Evolutionary conservation across 1,140 invertebrate species (phyloP), one percentile per base, ranked within the genome.

Genomic region (Pristionchus pacificus): DNA sequence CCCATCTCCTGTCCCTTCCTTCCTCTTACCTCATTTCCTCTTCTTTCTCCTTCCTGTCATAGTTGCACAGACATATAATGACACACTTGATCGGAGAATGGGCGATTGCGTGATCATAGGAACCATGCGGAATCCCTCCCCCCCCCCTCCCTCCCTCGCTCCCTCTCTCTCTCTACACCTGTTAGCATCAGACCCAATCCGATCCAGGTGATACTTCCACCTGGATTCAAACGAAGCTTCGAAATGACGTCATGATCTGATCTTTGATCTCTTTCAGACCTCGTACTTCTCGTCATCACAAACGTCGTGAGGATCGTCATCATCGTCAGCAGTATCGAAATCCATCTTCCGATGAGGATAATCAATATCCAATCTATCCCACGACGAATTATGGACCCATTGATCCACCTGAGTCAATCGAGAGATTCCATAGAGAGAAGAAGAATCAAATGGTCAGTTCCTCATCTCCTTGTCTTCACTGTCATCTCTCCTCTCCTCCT

Each of bases 1-100:
- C n/a, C 65, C 15, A 49, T 66, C 59, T 66, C 65, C 67, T 33
- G 67, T 60, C 33, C 58, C 29, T 33, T 38, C 59, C 49, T 38
- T 66, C 59, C 25, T 62, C 19, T 31, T 24, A 30, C 24, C 27
- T 62, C 27, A 1, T 19, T 62, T 19, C 10, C 25, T 62, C 24
- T 6, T 15, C 24, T 10, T 15, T 28, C 6, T 28, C 25, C 3
- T 62, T 62, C n/a, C 32, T 28, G 32, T 30, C 25, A 28, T 10
- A 62, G 15, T 14, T 30, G n/a, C 15, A 60, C 13, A n/a, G 3
- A 1, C 3, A 33, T 13, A 49, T 31, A 63, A 30, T 24, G 19
- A 57, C 49, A 57, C 49, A 66, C 59, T 66, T 58, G 27, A 65
- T 33, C 38, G 57, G 33, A 65, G 25, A 57, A 38, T n/a, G 2